Conservation (phyloP, 2,113 vertebrate genomes). For the Ondatra zibethicus region DNA sequence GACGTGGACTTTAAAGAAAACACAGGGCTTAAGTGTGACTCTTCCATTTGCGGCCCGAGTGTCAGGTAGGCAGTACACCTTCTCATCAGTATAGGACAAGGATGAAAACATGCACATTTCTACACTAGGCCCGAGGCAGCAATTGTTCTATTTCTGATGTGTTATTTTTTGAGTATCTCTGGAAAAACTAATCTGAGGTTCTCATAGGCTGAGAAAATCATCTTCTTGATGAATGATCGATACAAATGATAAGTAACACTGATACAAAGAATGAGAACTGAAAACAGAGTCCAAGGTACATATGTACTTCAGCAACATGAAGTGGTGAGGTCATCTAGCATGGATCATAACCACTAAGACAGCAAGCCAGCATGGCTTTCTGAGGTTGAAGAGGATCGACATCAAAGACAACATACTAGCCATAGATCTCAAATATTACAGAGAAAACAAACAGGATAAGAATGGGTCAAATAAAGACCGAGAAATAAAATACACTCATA, state of each 20-base stretch:
- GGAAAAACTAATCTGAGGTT: neutral
- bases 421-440: neutral
- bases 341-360: neutral
- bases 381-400: neutral
- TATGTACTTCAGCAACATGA: neutral
- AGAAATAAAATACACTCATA: neutral
- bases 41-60: neutral
- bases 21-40: neutral
- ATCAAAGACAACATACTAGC: neutral
- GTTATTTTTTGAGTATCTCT: neutral
- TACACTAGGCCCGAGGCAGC: neutral
- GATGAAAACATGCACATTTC: neutral
- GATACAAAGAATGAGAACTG: neutral
- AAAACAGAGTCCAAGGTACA: neutral
- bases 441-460: neutral
- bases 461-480: neutral
- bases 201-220: neutral
- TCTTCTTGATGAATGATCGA: neutral
- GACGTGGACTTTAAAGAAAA: neutral
- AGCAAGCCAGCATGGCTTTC: neutral
- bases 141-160: neutral
- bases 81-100: neutral
- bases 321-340: neutral
- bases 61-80: neutral
- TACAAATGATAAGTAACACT: neutral